Conservation (phyloP, 2,113 vertebrate genomes). For the Neodon shergylaensis region DNA sequence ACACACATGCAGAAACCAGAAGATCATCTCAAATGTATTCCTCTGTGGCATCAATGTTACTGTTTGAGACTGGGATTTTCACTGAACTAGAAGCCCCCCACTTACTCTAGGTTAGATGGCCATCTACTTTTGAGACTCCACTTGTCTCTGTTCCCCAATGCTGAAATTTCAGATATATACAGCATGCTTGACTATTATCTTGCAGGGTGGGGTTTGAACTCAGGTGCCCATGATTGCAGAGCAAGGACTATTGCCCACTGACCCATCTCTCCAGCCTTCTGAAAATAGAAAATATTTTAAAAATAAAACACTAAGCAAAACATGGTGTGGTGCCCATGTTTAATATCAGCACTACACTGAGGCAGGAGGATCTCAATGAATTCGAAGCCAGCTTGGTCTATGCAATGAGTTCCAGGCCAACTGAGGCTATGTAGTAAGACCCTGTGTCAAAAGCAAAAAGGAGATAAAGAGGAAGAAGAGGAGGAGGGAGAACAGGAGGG, state of each 20-base stretch:
- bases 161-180: background rate
- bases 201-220: background rate
- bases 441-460: background rate
- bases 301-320: background rate
- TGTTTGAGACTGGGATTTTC: background rate
- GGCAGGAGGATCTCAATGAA: background rate
- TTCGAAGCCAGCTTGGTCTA: background rate
- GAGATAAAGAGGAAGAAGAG: background rate
- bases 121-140: too few species aligned
- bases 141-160: background rate
- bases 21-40: background rate
- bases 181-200: background rate
- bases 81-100: background rate
- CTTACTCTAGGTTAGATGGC: background rate
- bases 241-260: background rate
- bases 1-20: background rate
- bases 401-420: background rate
- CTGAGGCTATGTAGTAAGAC: background rate
- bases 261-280: background rate
- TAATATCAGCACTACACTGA: background rate
- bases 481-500: too few species aligned
- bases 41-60: background rate
- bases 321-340: background rate
- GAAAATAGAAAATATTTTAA: background rate
- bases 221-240: background rate